Base-by-base conservation (phyloP, 2,113 vertebrate species). In the Poeciliopsis retropinna region DNA sequence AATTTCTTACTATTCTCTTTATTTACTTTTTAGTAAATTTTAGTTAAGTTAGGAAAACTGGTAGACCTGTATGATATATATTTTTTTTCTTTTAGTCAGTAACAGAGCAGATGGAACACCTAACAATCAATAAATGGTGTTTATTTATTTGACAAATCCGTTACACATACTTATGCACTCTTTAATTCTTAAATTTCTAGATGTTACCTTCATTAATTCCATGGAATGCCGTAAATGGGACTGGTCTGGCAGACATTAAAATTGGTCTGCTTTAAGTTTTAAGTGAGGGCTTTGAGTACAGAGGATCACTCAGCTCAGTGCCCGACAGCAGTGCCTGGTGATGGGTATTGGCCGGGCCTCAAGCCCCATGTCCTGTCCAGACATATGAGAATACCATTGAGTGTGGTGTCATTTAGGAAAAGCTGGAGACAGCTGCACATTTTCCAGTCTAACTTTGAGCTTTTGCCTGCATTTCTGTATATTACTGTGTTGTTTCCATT, bases 361-460 rank as follows among this genome's bases (percentile, higher is more conserved):
- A 92, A 88, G 85, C 80, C 90, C 86, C 89, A 82, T 60, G 75
- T 88, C 87, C 90, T 84, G 69, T 85, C 84, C 86, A 88, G 87
- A 92, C 88, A 90, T 92, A 84, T 87, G 89, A 93, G 87, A 93
- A 93, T 89, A 84, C 80, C 60, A 62, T 91, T 87, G 71, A 82
- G 82, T 73, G 78, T 85, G 77, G 87, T 90, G 93, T 92, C 92
- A 91, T 87, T 82, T 83, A 88, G 92, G 88, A 90, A 88, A 92
- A 73, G 22, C 19, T 90, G 87, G 82, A 91, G 73, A 85, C 70
- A 27, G 78, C 72, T 72, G 60, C 85, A 84, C 74, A 87, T 90
- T 87, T 89, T 86, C 87, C 85, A 87, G 87, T 22, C 63, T 79
- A 61, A 88, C 57, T 31, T 63, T 78, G 62, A 67, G 80, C 65